Base-by-base conservation (phyloP, 2,797 vertebrate species). In the Myotis pilosus region DNA sequence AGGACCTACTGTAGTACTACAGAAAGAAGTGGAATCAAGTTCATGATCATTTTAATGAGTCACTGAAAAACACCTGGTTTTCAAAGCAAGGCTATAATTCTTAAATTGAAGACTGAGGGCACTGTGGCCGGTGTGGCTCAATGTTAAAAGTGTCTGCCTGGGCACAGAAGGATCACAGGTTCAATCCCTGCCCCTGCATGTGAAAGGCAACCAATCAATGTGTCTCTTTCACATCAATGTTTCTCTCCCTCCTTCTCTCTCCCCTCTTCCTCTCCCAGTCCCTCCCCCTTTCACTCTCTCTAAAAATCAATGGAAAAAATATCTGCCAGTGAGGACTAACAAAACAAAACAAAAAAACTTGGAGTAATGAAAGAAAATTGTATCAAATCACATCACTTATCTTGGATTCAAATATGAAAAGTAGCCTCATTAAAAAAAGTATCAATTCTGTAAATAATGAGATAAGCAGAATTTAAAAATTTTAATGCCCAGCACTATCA, bases 51-150 rank as follows among this genome's bases (percentile, higher is more conserved):
- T 95, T 94, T 93, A 95, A 90, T 81, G 78, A 93, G 86, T 94
- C 89, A 78, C 62, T 92, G 41, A 75, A 89, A 97, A 96, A 94
- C 83, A 28, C 36, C 71, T 88, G 44, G 17, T 95, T 95, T 60
- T 94, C 78, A 97, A 95, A 94, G 87, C 44, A 94, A 93, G 51
- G n/a, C 33, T 92, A 11, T 94, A 95, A 96, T 95, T 97, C 86
- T 95, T 94, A 96, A 97, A 5, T 60, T 25, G 28, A 60, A 60
- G 25, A 28, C 57, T 60, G 57, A 28, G 23, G 55, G 55, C 4
- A 11, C 60, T 13, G 5, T 62, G 28, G 60, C 60, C 30, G 7
- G 62, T 64, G 28, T 64, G 62, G 62, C 28, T 64, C 62, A n/a
- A n/a, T n/a, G 62, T 33, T 68, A 33, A n/a, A n/a, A 64, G 30